phyloP scores from a whole-genome alignment of 2,888 invertebrate species.

The Argynnis bischoffii region DNA sequence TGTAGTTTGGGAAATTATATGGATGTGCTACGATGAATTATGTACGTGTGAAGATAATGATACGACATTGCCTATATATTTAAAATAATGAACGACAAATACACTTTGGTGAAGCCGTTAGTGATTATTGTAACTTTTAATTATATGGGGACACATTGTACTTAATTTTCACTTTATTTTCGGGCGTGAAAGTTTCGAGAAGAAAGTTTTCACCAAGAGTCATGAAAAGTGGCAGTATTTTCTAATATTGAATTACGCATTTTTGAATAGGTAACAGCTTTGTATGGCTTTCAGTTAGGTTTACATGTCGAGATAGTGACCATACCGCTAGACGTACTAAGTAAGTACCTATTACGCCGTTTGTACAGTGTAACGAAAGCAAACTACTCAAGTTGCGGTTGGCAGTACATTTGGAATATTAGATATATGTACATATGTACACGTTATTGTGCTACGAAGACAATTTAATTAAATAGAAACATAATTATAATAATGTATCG shows the following conservation, averaged over 20 bases:
- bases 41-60: neutral
- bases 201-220: too few relatives aligned
- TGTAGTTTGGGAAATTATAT: neutral
- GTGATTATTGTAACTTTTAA: neutral
- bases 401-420: slow-evolving; percentile 23
- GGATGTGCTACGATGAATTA: neutral
- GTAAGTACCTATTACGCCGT: neutral
- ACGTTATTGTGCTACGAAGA: slow-evolving; percentile 11
- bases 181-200: too few relatives aligned
- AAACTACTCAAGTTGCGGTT: slow-evolving; percentile 12
- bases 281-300: too few relatives aligned
- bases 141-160: too few relatives aligned
- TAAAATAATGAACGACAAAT: neutral
- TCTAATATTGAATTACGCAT: too few relatives aligned
- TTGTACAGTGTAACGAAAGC: slow-evolving; percentile 7
- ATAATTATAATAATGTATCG: too few relatives aligned
- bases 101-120: neutral
- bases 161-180: too few relatives aligned
- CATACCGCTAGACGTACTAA: too few relatives aligned
- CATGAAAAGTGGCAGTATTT: too few relatives aligned
- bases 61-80: too few relatives aligned
- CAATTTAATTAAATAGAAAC: slow-evolving; percentile 22
- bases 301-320: too few relatives aligned
- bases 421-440: neutral
- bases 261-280: too few relatives aligned